Base-by-base conservation (phyloP, 2,113 vertebrate genomes). In the Heterotilapia buettikoferi region DNA sequence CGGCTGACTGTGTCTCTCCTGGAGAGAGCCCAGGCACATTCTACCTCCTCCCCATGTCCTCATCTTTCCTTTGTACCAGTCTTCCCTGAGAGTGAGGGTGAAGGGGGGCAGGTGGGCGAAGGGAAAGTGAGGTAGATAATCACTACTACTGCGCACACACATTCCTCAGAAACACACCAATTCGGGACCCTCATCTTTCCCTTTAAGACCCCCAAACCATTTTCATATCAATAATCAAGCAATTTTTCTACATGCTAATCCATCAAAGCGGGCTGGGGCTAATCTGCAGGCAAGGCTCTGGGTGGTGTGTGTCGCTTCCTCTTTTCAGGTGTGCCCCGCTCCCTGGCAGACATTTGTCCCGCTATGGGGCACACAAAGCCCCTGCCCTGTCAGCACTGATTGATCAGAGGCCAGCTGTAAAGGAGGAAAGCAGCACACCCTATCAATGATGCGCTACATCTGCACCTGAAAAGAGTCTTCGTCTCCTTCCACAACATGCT, bases 191-290 rank as follows among this genome's bases (percentile, higher is more conserved):
- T 92, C 94, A 90, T 93, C 94, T 96, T 96, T 96, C 90, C 95
- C 95, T 96, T 86, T 33, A 82, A 50, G 50, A 95, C 90, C 95
- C 94, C 92, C 94, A 95, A 98, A 98, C 98, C 97, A 99, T 98
- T 99, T 99, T 98, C 98, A 98, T 98, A 99, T 99, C 98, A 99
- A 99, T 98, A 96, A 99, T 99, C 97, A 95, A 98, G 98, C 98
- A 98, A 98, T 99, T 99, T 98, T 96, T 95, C 97, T 97, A 97
- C 97, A 97, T 98, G 98, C 98, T 99, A 99, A 99, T 99, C 98
- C 98, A 98, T 98, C 98, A 98, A 98, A 99, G 97, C 97, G 95
- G 95, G 97, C 97, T 97, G 97, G 95, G 96, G 97, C 97, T 99
- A 99, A 99, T 98, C 98, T 97, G 97, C 95, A 85, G 85, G 91